phyloP scores from a whole-genome alignment of 1,140 invertebrate species.

The Aphis gossypii region DNA sequence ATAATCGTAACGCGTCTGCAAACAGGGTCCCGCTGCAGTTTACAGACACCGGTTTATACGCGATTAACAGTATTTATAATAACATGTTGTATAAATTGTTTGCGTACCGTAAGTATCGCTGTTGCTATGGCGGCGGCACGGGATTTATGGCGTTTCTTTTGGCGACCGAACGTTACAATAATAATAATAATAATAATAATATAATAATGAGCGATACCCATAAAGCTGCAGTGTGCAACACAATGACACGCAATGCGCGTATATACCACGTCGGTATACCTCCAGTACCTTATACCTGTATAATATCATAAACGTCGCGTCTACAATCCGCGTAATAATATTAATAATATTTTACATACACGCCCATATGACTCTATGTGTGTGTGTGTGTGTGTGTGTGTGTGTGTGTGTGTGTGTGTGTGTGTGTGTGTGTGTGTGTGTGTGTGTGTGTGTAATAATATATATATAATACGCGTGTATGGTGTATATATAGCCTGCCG shows the following conservation, averaged over 20 bases:
- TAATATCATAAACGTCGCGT: neutral
- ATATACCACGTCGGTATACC: neutral
- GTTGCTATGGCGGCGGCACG: too few species aligned
- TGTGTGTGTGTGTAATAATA: neutral
- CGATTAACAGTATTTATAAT: neutral
- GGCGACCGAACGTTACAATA: neutral
- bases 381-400: neutral
- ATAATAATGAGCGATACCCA: neutral
- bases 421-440: neutral
- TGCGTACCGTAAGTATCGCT: neutral
- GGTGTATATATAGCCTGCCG: too few species aligned
- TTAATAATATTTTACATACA: neutral
- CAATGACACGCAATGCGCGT: neutral
- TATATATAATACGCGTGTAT: too few species aligned
- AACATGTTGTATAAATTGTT: neutral
- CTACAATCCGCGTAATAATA: neutral
- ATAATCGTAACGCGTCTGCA: neutral
- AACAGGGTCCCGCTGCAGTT: neutral
- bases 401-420: neutral
- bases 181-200: conserved; percentile 6
- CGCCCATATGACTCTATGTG: neutral
- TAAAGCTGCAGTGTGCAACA: neutral
- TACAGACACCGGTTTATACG: neutral
- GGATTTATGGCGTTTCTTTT: conserved; percentile 16
- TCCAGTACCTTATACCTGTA: too few species aligned